Evolutionary conservation across 2,888 invertebrate species (phyloP).

Genomic region (Lepidochrysops patricia): DNA sequence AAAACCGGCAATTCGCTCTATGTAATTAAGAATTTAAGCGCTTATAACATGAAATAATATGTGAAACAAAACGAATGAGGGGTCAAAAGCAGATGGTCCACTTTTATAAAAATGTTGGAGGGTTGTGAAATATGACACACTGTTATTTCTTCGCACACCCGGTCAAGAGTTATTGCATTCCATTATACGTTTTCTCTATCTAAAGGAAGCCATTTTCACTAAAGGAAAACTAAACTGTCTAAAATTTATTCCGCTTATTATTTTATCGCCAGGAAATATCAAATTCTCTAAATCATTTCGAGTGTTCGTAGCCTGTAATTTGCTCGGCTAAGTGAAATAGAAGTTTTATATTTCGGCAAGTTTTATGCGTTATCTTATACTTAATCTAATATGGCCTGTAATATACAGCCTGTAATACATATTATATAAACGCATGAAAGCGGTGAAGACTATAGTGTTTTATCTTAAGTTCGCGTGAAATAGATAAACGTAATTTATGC

Average conservation of each 20-base stretch:
- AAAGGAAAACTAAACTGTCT: constrained; percentile 67
- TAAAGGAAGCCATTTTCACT: constrained; percentile 73
- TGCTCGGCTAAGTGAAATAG: constrained; percentile 13
- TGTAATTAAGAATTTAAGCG: constrained; percentile 23
- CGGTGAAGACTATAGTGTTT: too few species aligned
- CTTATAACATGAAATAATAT: constrained; percentile 68
- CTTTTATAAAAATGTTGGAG: constrained; percentile 75
- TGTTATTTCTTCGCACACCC: constrained; percentile 75
- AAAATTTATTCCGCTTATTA: constrained; percentile 62
- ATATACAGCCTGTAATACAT: background rate
- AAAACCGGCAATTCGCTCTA: constrained; percentile 10
- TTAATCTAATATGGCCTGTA: background rate
- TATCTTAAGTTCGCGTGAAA: too few species aligned
- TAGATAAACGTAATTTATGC: too few species aligned
- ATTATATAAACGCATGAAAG: too few species aligned
- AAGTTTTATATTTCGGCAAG: constrained; percentile 4
- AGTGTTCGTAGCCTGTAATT: constrained; percentile 15
- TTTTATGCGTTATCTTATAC: background rate
- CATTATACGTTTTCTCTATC: constrained; percentile 74
- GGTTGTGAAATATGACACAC: constrained; percentile 74
- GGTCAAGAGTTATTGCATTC: constrained; percentile 75
- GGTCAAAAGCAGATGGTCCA: constrained; percentile 74
- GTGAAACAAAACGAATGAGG: constrained; percentile 73
- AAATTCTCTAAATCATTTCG: constrained; percentile 29
- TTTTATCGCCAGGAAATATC: constrained; percentile 41